A percentile compares a stretch with the other conserved stretches of the same genome.
Conservation (phyloP, 1,140 invertebrate species). For the Drosophila littoralis region DNA sequence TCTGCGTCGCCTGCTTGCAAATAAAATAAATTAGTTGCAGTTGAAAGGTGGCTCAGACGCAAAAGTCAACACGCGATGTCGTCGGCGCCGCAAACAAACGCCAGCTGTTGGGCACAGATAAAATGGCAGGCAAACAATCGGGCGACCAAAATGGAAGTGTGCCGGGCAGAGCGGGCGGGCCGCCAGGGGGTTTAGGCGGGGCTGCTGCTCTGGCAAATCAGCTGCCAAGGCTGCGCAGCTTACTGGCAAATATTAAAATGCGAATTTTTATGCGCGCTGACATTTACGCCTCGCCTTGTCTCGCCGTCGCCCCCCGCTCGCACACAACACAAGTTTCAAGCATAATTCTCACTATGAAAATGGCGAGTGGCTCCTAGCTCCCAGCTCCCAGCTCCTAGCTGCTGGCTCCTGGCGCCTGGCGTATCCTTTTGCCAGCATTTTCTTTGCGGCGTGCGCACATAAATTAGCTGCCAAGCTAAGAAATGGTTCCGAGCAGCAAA, state of each 20-base stretch:
- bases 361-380: slow-evolving; percentile 15
- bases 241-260: slow-evolving; percentile 82
- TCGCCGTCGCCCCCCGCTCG: neutral
- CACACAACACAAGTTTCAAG: slow-evolving; percentile 3
- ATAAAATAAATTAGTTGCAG: slow-evolving; percentile 82
- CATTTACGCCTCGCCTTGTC: slow-evolving; percentile 57
- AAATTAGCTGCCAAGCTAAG: slow-evolving; percentile 82
- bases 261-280: slow-evolving; percentile 81
- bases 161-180: neutral
- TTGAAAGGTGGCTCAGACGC: slow-evolving; percentile 80
- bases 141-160: slow-evolving; percentile 32
- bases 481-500: slow-evolving; percentile 77
- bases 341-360: slow-evolving; percentile 75
- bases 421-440: slow-evolving; percentile 77
- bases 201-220: slow-evolving; percentile 61
- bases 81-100: slow-evolving; percentile 79
- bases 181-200: neutral
- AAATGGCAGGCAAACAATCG: slow-evolving; percentile 75
- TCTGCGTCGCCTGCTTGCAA: slow-evolving; percentile 63
- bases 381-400: slow-evolving; percentile 24
- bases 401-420: neutral
- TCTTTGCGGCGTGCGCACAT: slow-evolving; percentile 78
- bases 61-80: slow-evolving; percentile 81
- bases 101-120: slow-evolving; percentile 78
- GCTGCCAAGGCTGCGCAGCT: slow-evolving; percentile 71